Evolutionary conservation across 2,888 invertebrate genomes (phyloP).

Genomic region (Limnephilus marmoratus): DNA sequence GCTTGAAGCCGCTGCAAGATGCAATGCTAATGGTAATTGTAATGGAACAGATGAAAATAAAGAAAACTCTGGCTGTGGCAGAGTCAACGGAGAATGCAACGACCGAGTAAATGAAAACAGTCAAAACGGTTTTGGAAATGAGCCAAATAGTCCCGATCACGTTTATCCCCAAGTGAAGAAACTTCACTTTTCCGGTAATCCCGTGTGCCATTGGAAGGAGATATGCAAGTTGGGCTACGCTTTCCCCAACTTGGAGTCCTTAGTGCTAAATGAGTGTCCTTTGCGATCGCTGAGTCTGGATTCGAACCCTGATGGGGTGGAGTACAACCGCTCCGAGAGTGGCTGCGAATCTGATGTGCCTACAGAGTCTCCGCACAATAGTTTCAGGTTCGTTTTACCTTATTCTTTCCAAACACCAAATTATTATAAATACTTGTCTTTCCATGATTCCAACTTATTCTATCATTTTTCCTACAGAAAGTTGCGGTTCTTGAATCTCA

Average conservation of each 20-base stretch:
- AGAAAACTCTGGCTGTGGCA: conserved; percentile 66
- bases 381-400: conserved; percentile 76
- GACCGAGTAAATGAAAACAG: conserved; percentile 65
- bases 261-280: conserved; percentile 92
- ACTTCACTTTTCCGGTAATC: conserved; percentile 93
- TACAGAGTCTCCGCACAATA: conserved; percentile 79
- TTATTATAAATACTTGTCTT: conserved; percentile 13
- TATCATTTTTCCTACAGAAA: conserved; percentile 75
- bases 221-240: conserved; percentile 89
- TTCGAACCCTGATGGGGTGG: conserved; percentile 66
- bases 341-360: conserved; percentile 76
- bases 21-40: conserved; percentile 63
- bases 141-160: conserved; percentile 65
- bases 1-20: conserved; percentile 35
- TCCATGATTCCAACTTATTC: not conserved
- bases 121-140: conserved; percentile 67
- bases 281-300: conserved; percentile 75
- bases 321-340: conserved; percentile 76
- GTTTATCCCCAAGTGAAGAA: conserved; percentile 85
- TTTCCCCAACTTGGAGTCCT: conserved; percentile 90
- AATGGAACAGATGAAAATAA: conserved; percentile 65
- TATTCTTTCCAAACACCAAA: conserved; percentile 6
- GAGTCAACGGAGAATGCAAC: conserved; percentile 70
- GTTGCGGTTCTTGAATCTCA: conserved; percentile 89
- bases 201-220: conserved; percentile 89